A percentile compares a stretch with the other conserved stretches of the same genome.
These are phyloP conservation scores for Sinosuthora webbiana DNA, from an alignment of 2,113 vertebrate species.

Conservation along the genomic window DNA sequence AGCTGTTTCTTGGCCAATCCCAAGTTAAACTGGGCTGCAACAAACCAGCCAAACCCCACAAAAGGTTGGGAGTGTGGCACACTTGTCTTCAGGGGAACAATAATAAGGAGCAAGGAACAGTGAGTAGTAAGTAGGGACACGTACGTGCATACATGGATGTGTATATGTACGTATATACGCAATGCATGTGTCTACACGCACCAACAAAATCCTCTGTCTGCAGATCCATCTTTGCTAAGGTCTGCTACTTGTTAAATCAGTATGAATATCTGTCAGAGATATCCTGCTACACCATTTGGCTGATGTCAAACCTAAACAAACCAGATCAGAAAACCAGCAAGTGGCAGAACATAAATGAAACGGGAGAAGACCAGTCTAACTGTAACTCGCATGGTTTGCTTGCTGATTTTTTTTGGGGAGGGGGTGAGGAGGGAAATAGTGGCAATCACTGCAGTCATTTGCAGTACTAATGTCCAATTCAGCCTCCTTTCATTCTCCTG, in stretches of 20 bases:
- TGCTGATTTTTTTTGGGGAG: constrained; percentile 78
- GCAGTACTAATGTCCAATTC: constrained; percentile 99
- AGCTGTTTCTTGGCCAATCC: constrained; percentile 20
- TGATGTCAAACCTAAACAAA: constrained; percentile 97
- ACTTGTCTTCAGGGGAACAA: not conserved
- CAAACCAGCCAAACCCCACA: not conserved
- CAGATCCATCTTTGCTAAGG: constrained; percentile 78
- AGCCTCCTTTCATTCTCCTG: constrained; percentile 94
- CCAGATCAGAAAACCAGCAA: constrained; percentile 84
- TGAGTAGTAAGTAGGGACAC: fast-evolving
- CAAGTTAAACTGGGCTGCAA: not conserved
- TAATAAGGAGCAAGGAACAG: not conserved
- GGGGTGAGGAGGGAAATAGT: constrained; percentile 68
- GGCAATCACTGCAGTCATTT: constrained; percentile 98
- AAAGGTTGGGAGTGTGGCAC: not conserved
- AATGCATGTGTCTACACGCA: not conserved
- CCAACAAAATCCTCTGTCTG: constrained; percentile 54
- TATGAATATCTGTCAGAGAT: constrained; percentile 91
- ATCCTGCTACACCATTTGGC: constrained; percentile 90
- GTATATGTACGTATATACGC: fast-evolving
- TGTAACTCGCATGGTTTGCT: constrained; percentile 77
- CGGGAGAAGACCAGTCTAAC: constrained; percentile 69
- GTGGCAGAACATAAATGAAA: constrained; percentile 79
- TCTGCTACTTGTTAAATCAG: constrained; percentile 90
- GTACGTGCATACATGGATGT: fast-evolving